These are phyloP conservation scores for Archips crataeganus DNA, from an alignment of 2,888 invertebrate genomes.

Conservation along the genomic window DNA sequence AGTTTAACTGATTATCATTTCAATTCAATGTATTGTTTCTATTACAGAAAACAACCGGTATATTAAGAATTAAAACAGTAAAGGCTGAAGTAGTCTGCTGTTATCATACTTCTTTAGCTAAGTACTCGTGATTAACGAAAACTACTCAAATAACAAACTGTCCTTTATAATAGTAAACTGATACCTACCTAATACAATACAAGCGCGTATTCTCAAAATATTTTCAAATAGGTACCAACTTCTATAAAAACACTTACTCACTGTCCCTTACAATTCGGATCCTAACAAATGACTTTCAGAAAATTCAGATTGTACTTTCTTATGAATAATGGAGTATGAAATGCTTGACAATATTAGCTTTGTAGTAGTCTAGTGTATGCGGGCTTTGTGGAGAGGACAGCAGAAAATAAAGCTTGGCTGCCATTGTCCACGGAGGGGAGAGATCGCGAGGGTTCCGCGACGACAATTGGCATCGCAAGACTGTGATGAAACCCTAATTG, in stretches of 20 bases:
- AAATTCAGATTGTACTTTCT: slow-evolving; percentile 38
- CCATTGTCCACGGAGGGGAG: slow-evolving; percentile 16
- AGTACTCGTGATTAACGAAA: too few species aligned
- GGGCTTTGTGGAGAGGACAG: slow-evolving; percentile 55
- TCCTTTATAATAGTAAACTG: background rate
- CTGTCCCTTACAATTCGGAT: slow-evolving; percentile 24
- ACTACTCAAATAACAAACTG: too few species aligned
- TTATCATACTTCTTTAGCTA: too few species aligned
- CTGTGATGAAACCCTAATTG: background rate
- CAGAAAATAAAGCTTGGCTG: slow-evolving; percentile 50
- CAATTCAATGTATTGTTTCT: background rate
- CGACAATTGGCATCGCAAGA: background rate
- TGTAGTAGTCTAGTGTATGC: slow-evolving; percentile 50
- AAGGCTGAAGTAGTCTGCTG: too few species aligned
- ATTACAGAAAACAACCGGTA: too few species aligned
- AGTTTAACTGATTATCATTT: too few species aligned
- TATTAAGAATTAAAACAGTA: too few species aligned
- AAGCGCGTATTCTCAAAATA: background rate
- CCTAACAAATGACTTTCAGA: slow-evolving; percentile 38
- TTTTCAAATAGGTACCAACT: background rate
- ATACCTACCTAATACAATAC: background rate
- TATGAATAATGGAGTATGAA: slow-evolving; percentile 50
- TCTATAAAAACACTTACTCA: slow-evolving; percentile 26
- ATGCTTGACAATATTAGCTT: slow-evolving; percentile 59
- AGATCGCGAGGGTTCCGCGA: slow-evolving; percentile 19